Conservation (phyloP, 2,797 vertebrate genomes). For the Pogoniulus pusillus region DNA sequence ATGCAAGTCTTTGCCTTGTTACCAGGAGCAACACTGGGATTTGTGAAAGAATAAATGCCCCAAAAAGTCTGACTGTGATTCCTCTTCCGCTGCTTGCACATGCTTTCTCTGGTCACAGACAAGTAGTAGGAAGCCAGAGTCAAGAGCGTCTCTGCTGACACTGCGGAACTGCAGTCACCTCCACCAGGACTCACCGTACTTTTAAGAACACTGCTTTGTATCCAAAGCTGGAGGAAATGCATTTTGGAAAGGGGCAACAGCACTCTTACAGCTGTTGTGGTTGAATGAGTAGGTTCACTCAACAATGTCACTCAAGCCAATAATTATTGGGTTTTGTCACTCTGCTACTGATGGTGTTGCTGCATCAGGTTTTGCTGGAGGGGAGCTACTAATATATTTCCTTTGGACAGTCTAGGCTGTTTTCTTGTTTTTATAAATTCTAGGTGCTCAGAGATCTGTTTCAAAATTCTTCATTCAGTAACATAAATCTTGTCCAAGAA, state of each 20-base stretch:
- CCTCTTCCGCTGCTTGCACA: neutral
- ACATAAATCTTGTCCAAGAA: neutral
- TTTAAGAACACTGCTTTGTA: neutral
- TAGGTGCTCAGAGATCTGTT: neutral
- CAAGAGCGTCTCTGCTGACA: neutral
- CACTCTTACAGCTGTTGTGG: neutral
- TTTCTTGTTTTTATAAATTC: neutral
- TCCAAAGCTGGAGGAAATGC: rapidly evolving
- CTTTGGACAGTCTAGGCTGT: neutral
- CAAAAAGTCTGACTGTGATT: neutral
- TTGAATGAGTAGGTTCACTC: rapidly evolving
- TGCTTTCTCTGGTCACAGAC: neutral
- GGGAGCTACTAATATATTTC: neutral
- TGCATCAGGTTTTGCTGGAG: neutral
- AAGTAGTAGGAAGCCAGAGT: neutral
- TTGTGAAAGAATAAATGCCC: neutral
- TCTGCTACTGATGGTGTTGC: neutral
- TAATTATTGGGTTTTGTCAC: neutral
- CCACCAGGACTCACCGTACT: neutral
- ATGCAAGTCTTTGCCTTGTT: neutral
- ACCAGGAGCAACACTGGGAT: neutral
- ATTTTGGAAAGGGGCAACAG: neutral
- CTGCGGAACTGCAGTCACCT: neutral
- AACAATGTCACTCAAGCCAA: rapidly evolving
- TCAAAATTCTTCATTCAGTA: neutral